Base-by-base conservation (phyloP, 2,888 invertebrate species). In the Tinea semifulvella region DNA sequence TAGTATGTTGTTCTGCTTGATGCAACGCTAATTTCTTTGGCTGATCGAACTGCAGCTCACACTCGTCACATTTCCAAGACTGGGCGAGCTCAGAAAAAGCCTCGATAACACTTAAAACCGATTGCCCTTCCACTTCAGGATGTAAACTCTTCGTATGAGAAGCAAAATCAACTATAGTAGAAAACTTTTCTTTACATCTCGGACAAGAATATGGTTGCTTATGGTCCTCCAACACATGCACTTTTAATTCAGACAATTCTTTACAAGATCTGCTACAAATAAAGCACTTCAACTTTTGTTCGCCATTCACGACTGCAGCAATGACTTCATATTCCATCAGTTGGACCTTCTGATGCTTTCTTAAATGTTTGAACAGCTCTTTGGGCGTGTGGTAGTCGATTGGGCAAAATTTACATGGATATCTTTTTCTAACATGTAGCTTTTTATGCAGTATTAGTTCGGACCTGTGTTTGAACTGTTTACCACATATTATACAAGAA, bases 11-110 rank as follows among this genome's bases (percentile, higher is more conserved):
- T 43, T 77, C 73, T 1, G 74, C 58, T 48, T 77, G 72, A 49
- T 79, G 79, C 48, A 70, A 50, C 0, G 77, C 79, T 7, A 80
- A 53, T 48, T 77, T 76, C 3, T 43, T 19, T 3, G 45, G 76
- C 72, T 49, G 76, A 72, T 74, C 68, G 42, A 79, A 79, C 46
- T 80, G 79, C 7, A 70, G 43, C 1, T 68, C 68, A 39, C 80
- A 80, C 36, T 73, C 75, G n/a, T 76, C 74, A 42, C 80, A 80
- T 50, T 77, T 80, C 80, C 80, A 80, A n/a, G 75, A 75, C 50
- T 72, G 65, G 0, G 75, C 68, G 25, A 80, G 49, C 48, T 67
- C 70, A 0, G 75, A 73, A 46, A 77, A 77, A 0, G 79, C 77
- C 57, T 76, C 73, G 0, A 80, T 52, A 1, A 76, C 75, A 45